Evolutionary conservation across 2,888 invertebrate genomes (phyloP), one percentile per base, ranked within the genome.

Genomic region (Dascillus cervinus): DNA sequence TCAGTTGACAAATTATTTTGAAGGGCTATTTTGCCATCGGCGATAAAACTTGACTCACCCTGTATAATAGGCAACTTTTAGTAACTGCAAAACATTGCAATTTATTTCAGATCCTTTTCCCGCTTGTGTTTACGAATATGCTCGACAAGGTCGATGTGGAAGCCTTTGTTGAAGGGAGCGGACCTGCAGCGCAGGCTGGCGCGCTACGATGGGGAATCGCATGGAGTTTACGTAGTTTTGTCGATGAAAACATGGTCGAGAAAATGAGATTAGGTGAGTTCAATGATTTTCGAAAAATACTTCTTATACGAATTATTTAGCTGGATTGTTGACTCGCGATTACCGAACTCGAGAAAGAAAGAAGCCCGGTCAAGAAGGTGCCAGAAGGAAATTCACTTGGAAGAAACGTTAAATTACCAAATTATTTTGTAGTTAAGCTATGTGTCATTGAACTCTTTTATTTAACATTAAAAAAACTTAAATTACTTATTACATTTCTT

Each of bases 351-450:
- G 77, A 34, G 95, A 96, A 65, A 76, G 95, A 47, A 89, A 91
- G 77, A 94, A 94, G 77, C 83, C 82, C 29, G 95, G 94, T 4
- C 91, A 91, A 66, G 80, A 78, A 51, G 86, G 87, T 49, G 91
- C 95, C 11, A 80, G 95, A 52, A 82, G 79, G 59, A 90, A 89
- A 62, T 85, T 79, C 56, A 91, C 92, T 39, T 96, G 95, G 95
- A 87, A 85, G 65, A 90, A 82, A 59, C 79, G 89, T 67, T 89
- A 82, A 70, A 29, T 31, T 34, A 10, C 11, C 22, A 14, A 3
- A 3, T 13, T 32, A 33, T 28, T 23, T 25, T 27, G 19, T 27
- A 11, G 9, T 15, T 27, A 11, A 19, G 8, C 8, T 17, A 17
- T n/a, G 22, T 22, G 11, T 22, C 13, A 9, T 26, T 35, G 23